phyloP scores from a whole-genome alignment of 2,113 vertebrate genomes.

The Gymnarchus niloticus region DNA sequence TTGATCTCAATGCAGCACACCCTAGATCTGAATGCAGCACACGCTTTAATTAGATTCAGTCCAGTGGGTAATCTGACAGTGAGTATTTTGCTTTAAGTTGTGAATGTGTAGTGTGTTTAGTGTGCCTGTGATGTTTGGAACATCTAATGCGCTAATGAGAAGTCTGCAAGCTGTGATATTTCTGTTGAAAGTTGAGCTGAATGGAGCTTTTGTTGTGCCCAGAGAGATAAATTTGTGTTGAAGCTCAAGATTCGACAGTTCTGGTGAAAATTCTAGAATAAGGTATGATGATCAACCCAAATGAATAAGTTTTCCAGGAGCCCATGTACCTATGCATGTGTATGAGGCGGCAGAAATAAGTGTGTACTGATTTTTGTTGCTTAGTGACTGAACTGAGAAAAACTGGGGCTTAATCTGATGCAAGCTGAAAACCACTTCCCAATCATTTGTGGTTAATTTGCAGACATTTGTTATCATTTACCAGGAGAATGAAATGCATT shows the following conservation, averaged over 20 bases:
- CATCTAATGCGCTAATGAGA: neutral
- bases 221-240: neutral
- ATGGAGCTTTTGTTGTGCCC: neutral
- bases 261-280: neutral
- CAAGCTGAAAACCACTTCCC: neutral
- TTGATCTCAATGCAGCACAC: too few species aligned
- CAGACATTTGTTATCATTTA: too few species aligned
- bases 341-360: neutral
- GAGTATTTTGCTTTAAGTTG: neutral
- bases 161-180: neutral
- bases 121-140: neutral
- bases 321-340: too few species aligned
- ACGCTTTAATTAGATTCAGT: too few species aligned
- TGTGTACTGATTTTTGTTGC: neutral
- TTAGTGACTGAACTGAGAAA: neutral
- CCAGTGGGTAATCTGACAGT: neutral
- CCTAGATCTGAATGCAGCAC: too few species aligned
- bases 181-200: neutral
- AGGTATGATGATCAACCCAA: neutral
- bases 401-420: neutral
- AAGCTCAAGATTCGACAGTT: neutral
- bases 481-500: too few species aligned
- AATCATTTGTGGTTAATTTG: conserved; percentile 41
- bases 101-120: neutral
- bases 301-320: neutral